Base-by-base conservation (phyloP, 2,113 vertebrate species). In the Formicarius rufipectus region DNA sequence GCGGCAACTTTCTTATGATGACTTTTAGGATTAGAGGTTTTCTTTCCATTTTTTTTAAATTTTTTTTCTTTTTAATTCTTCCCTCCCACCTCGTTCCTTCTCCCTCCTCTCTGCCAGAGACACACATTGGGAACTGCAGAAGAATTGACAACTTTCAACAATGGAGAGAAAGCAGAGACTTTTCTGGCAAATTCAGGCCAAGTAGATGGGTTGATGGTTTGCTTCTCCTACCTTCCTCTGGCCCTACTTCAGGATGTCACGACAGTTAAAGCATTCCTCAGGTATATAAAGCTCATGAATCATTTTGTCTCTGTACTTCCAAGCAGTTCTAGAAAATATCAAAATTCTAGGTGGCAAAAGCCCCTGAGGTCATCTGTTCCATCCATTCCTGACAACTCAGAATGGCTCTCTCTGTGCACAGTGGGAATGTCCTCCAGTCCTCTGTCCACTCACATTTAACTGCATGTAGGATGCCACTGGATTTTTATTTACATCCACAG, bases 11-110 rank as follows among this genome's bases (percentile, higher is more conserved):
- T 96, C 52, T 72, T 68, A 27, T 15, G 83, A 77, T 92, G 95
- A 90, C 91, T 96, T 95, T 93, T 97, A 82, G 55, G 90, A 95
- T 91, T 91, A 74, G 84, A 74, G 86, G 10, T 81, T 92, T 79
- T 9, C 19, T 33, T 25, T 42, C 13, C 19, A 27, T 47, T 50
- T 30, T 16, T 8, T 28, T 40, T 2, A 10, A 18, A 8, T 27
- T 4, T 25, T 27, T 12, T 14, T 4, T 14, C 9, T 4, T 10
- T 3, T 17, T 17, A 53, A 30, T 18, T 9, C 0, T 4, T 22
- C 20, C 21, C 3, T 44, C 27, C 50, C 15, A 23, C 20, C 6
- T 4, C 2, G 25, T 44, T 20, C 4, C 31, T 44, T 39, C 45
- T 42, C 17, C 35, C 13, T 87, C 55, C 24, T 93, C 66, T 80